A percentile compares a stretch with the other conserved stretches of the same genome.
Evolutionary conservation across 2,888 invertebrate species (phyloP).

Genomic region (Xestia ashworthii): DNA sequence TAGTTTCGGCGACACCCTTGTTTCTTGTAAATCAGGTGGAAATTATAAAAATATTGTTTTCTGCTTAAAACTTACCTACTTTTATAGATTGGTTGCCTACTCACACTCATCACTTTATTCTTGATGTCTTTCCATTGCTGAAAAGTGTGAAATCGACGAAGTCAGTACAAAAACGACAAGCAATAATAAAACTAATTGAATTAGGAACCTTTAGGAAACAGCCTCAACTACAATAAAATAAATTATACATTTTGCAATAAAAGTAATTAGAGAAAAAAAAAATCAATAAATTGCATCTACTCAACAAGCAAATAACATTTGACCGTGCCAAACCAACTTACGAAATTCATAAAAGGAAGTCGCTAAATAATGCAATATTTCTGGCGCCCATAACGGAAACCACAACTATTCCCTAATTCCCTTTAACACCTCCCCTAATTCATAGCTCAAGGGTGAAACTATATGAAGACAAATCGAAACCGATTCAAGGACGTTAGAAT

Average conservation of each 20-base stretch:
- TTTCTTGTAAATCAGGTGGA: neutral
- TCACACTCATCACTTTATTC: too few species aligned
- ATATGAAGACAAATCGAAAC: conserved; percentile 41
- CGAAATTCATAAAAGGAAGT: neutral
- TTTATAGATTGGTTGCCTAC: neutral
- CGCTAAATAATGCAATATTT: neutral
- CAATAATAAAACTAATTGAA: too few species aligned
- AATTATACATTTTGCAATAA: too few species aligned
- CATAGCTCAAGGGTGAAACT: conserved; percentile 2
- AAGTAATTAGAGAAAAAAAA: neutral
- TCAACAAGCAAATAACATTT: neutral
- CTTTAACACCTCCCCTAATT: neutral
- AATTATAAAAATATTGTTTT: neutral
- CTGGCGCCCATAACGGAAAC: neutral
- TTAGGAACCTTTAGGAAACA: too few species aligned
- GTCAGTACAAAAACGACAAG: too few species aligned
- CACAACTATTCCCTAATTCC: neutral
- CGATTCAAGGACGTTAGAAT: conserved; percentile 24
- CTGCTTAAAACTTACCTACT: neutral
- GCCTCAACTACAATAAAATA: too few species aligned
- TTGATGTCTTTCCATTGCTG: too few species aligned
- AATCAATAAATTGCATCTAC: neutral
- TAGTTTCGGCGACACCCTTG: accelerated
- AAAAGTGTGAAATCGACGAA: too few species aligned
- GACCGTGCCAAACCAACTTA: neutral